These are phyloP conservation scores for Drosophila differens DNA, from an alignment of 2,888 invertebrate species.

Conservation along the genomic window DNA sequence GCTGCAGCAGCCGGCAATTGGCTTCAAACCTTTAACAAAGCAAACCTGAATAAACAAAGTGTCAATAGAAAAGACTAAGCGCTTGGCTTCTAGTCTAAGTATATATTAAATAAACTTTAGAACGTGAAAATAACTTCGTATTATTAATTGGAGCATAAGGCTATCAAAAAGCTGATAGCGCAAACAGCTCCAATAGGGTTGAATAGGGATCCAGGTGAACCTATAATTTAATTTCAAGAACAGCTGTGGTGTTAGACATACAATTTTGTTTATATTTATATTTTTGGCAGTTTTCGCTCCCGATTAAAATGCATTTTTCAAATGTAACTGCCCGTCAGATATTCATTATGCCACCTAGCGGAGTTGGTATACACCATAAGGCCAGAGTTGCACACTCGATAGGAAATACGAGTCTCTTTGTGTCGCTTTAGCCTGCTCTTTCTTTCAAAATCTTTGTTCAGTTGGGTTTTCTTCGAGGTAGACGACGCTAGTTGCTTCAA, in stretches of 20 bases:
- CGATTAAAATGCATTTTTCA: neutral
- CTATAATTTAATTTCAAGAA: neutral
- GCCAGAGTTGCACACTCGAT: neutral
- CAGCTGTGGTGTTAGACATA: neutral
- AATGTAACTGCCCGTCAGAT: neutral
- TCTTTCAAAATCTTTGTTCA: neutral
- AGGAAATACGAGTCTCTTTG: neutral
- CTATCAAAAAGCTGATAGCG: no score
- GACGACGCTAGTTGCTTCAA: constrained; percentile 5
- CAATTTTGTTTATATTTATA: neutral
- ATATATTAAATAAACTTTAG: no score
- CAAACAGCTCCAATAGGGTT: neutral
- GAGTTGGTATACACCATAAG: neutral
- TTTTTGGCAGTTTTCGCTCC: neutral
- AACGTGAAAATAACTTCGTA: no score
- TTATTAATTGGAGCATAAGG: no score
- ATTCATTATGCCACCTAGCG: neutral
- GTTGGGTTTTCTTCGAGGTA: neutral
- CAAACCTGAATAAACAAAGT: no score
- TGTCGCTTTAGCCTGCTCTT: neutral
- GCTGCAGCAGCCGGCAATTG: no score
- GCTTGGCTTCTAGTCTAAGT: no score
- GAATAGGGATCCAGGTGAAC: neutral
- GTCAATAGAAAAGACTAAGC: no score
- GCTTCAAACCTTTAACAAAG: no score